Evolutionary conservation across 2,888 invertebrate genomes (phyloP).

Genomic region (Heliconius aoede): DNA sequence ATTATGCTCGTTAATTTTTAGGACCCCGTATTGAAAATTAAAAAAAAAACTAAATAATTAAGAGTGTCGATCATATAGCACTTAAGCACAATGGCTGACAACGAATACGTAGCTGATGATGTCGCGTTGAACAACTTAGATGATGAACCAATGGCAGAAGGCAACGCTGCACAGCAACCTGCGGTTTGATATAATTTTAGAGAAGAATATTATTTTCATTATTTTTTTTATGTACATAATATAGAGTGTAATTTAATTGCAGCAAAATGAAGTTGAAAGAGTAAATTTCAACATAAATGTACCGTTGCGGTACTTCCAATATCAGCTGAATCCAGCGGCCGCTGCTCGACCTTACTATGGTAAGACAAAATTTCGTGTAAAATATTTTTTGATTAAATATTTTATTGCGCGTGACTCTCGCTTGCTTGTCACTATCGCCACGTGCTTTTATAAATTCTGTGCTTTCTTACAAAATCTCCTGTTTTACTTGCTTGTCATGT

Average conservation of each 20-base stretch:
- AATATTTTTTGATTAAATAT: neutral
- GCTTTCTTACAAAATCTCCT: too few species aligned
- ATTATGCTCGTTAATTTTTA: neutral
- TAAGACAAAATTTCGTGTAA: neutral
- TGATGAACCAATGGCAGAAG: conserved; percentile 4
- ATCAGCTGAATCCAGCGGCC: conserved; percentile 6
- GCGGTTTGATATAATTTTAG: neutral
- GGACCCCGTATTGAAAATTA: neutral
- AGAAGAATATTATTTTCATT: too few species aligned
- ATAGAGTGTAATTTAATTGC: neutral
- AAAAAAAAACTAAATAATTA: neutral
- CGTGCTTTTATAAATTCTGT: too few species aligned
- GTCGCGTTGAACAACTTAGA: neutral
- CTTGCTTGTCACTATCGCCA: too few species aligned
- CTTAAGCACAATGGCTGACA: neutral
- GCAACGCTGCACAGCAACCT: neutral
- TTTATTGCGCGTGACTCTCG: neutral
- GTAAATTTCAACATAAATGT: conserved; percentile 13
- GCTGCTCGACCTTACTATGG: conserved; percentile 8
- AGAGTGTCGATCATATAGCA: neutral
- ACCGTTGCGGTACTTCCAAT: conserved; percentile 6
- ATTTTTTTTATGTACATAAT: neutral
- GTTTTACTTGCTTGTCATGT: too few species aligned
- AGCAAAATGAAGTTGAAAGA: neutral
- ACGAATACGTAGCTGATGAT: neutral